Conservation (phyloP, 2,113 vertebrate species). For the Vidua macroura region DNA sequence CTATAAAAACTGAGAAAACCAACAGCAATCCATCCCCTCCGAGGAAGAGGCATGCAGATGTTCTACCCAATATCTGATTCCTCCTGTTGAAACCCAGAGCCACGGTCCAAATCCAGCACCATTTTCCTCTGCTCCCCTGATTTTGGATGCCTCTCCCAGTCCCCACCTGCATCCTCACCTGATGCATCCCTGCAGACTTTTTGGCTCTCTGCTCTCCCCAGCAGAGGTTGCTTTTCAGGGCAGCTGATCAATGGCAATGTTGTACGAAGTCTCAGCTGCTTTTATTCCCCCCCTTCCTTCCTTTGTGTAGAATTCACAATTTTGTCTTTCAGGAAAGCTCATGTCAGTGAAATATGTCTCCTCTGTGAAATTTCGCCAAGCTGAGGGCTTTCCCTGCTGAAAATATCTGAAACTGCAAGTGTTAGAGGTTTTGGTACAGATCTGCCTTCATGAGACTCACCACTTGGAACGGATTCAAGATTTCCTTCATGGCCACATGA, state of each 20-base stretch:
- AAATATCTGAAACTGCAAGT: conserved; percentile 42
- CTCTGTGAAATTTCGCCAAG: neutral
- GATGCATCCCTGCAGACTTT: neutral
- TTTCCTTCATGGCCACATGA: conserved; percentile 16
- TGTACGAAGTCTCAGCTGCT: neutral
- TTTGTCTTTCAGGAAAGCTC: neutral
- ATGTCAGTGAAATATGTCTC: conserved; percentile 14
- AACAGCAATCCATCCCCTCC: neutral
- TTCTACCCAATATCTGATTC: neutral
- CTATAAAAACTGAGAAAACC: neutral
- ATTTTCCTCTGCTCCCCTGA: neutral
- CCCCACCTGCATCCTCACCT: neutral
- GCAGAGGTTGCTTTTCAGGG: neutral
- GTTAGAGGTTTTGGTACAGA: conserved; percentile 50
- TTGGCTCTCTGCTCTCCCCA: neutral
- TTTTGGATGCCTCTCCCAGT: neutral
- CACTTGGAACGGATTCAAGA: neutral
- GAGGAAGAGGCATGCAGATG: neutral
- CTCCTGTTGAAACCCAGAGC: neutral
- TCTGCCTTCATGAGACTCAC: conserved; percentile 20
- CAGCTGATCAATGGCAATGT: neutral
- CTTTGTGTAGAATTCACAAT: conserved; percentile 24
- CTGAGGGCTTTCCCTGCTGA: conserved; percentile 30
- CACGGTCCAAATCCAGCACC: accelerated
- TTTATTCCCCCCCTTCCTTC: neutral